Conservation (phyloP, 2,888 invertebrate species). For the Epiblema foenella region DNA sequence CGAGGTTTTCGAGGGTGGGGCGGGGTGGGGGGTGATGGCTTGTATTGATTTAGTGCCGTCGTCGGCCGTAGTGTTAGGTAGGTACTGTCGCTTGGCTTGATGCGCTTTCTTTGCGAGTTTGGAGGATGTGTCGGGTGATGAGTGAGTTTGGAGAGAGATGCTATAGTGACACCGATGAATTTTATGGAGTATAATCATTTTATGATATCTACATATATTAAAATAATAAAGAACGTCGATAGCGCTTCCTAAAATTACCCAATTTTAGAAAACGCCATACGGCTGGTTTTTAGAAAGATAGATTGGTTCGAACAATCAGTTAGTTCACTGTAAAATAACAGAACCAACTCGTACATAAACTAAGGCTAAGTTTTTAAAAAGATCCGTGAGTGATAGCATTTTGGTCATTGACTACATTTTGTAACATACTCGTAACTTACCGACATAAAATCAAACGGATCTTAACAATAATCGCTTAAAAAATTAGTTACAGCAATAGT, state of each 20-base stretch:
- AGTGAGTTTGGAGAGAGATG: constrained; percentile 27
- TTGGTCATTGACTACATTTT: no score
- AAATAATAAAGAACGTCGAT: not conserved
- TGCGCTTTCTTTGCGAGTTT: constrained; percentile 76
- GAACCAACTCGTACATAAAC: no score
- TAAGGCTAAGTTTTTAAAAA: no score
- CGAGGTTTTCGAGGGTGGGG: constrained; percentile 83
- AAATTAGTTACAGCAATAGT: not conserved
- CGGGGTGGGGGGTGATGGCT: constrained; percentile 79
- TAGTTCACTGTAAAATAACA: not conserved
- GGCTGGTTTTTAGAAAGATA: not conserved
- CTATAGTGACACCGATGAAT: constrained; percentile 7
- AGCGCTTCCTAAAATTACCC: not conserved
- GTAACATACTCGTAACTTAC: no score
- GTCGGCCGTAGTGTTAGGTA: constrained; percentile 82
- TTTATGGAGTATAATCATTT: not conserved
- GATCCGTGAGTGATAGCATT: no score
- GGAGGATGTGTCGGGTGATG: not conserved
- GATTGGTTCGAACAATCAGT: not conserved
- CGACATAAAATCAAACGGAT: no score
- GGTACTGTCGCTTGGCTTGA: constrained; percentile 81
- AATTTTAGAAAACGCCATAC: not conserved
- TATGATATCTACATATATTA: not conserved
- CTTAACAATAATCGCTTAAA: not conserved
- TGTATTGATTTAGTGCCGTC: constrained; percentile 86